Conservation (phyloP, 2,113 vertebrate genomes). For the Atlantisia rogersi region DNA sequence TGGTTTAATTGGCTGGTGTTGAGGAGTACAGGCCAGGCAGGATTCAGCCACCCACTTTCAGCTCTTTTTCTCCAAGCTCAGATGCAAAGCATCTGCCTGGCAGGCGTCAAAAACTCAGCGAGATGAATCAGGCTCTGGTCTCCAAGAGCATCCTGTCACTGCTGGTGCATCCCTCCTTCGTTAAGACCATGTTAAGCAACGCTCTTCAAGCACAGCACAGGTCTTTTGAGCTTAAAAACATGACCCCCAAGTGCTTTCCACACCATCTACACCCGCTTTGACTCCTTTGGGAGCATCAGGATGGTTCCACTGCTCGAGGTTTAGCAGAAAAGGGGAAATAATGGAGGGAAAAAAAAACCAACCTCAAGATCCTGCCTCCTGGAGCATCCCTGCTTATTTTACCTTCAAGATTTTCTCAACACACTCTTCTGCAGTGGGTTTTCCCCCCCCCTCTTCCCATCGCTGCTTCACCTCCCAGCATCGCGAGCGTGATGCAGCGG, state of each 20-base stretch:
- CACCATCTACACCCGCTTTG: fast-evolving
- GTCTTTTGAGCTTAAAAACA: background rate
- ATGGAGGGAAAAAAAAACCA: background rate
- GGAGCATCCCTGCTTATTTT: background rate
- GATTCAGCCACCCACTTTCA: background rate
- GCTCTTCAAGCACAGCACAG: fast-evolving
- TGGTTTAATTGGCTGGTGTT: background rate
- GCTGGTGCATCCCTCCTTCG: background rate
- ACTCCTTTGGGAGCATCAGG: background rate
- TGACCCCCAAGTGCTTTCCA: fast-evolving
- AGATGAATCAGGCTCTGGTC: background rate
- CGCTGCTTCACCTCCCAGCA: slow-evolving; percentile 9
- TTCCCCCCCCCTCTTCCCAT: background rate
- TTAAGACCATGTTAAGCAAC: background rate
- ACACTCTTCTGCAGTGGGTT: background rate
- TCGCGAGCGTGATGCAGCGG: background rate
- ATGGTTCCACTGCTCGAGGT: background rate
- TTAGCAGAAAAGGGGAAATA: background rate
- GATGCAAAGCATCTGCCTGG: fast-evolving
- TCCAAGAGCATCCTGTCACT: background rate
- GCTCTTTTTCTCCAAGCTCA: background rate
- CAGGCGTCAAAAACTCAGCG: background rate
- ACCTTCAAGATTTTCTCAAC: background rate
- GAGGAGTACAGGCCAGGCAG: background rate
- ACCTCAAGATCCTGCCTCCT: background rate